Base-by-base conservation (phyloP, 2,888 invertebrate species). In the Deilephila porcellus region DNA sequence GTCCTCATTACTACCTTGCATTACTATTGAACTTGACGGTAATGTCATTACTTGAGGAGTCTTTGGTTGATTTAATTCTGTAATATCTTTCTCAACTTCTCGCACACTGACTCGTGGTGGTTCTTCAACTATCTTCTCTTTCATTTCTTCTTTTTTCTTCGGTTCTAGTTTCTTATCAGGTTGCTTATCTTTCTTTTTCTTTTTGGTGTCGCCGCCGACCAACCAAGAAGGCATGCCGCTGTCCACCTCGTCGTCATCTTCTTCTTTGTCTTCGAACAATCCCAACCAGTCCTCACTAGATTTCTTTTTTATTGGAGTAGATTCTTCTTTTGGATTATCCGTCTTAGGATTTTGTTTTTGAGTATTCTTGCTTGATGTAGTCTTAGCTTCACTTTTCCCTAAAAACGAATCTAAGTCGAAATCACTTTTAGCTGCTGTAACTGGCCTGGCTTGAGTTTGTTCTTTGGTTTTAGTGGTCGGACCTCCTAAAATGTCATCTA, bases 401-500 rank as follows among this genome's bases (percentile, higher is more conserved):
- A 93, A 79, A 77, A 93, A 86, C 4, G 88, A 86, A 76, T 92
- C 90, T 53, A 94, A 87, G 80, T 92, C 88, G 74, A 91, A 91
- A 34, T 93, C 91, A 77, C 83, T 91, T 80, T 90, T 92, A 14
- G 79, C 78, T 53, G 86, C 83, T 71, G 88, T 88, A 4, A 81
- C 74, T 8, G 90, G 86, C 76, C 84, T 84, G 3, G 81, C 78
- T 80, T 85, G 86, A 74, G 73, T 85, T 5, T 85, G 78, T 14
- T 78, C 79, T 14, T 75, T 80, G 6, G 85, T 77, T 85, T 92
- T 92, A 63, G 82, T 83, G 4, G 91, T 85, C 56, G 95, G 85
- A 8, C 93, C 90, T 32, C 96, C 96, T 74, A 96, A 87, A 76
- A 96, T 95, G 84, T 96, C 96, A 71, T 95, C 93, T 70, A 95